Evolutionary conservation across 2,113 vertebrate species (phyloP).

Genomic region (Suncus etruscus): DNA sequence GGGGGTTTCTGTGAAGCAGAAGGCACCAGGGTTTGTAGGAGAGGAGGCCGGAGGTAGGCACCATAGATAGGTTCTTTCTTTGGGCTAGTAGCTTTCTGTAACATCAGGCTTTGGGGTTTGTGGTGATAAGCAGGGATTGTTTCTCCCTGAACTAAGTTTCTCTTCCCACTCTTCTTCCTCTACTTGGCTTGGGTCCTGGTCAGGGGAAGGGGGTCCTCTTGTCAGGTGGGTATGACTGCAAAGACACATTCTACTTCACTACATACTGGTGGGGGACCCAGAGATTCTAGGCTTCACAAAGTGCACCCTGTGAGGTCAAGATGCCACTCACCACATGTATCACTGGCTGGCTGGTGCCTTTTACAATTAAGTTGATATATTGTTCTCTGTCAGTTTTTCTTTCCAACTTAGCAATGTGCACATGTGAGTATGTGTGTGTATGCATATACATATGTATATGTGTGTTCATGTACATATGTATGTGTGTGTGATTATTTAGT

Average conservation of each 20-base stretch:
- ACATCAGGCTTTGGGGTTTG: too few relatives aligned
- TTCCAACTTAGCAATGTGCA: conserved; percentile 20
- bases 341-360: neutral
- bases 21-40: neutral
- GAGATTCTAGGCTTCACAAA: neutral
- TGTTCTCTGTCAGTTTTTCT: conserved; percentile 18
- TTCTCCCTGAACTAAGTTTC: accelerated
- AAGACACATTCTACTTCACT: neutral
- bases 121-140: too few relatives aligned
- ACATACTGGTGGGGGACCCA: too few relatives aligned
- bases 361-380: neutral
- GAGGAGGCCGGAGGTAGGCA: neutral
- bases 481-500: conserved; percentile 23
- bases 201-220: neutral
- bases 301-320: neutral
- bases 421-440: neutral
- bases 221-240: neutral
- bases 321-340: neutral
- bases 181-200: too few relatives aligned
- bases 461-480: neutral
- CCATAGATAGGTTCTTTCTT: too few relatives aligned
- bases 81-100: neutral
- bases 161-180: neutral
- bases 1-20: neutral
- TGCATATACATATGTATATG: too few relatives aligned